These are phyloP conservation scores for Ctenodactylus gundi DNA, from an alignment of 2,113 vertebrate genomes.

Conservation along the genomic window DNA sequence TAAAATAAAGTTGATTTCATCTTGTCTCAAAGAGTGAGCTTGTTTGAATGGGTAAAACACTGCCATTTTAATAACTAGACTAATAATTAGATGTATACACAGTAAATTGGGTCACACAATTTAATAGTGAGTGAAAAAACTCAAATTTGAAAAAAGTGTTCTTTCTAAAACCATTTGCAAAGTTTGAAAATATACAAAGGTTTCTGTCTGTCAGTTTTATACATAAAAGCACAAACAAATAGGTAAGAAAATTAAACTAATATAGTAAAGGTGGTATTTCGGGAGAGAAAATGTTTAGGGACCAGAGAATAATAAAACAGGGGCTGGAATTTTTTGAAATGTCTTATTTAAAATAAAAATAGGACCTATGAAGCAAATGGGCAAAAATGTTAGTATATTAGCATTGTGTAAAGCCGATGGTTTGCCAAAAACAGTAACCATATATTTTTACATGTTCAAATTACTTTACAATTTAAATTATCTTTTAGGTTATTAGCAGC, in stretches of 20 bases:
- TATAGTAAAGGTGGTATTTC: fast-evolving
- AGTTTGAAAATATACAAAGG: not conserved
- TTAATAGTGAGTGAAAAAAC: not conserved
- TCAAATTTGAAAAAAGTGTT: not conserved
- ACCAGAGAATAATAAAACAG: fast-evolving
- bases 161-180: not conserved
- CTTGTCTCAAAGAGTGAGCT: not conserved
- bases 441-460: not conserved
- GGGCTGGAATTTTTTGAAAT: not conserved
- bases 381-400: not conserved
- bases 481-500: not conserved
- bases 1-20: not conserved
- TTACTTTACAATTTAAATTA: not conserved
- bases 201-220: not conserved
- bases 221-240: not conserved
- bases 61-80: not conserved
- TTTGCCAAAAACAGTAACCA: not conserved
- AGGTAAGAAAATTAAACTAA: not conserved
- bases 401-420: not conserved
- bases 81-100: not conserved
- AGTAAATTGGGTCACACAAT: not conserved
- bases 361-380: not conserved
- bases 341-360: not conserved
- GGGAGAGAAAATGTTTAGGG: not conserved
- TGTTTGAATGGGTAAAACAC: not conserved